Conservation (phyloP, 2,888 invertebrate genomes). For the Tenthredo mesomela region DNA sequence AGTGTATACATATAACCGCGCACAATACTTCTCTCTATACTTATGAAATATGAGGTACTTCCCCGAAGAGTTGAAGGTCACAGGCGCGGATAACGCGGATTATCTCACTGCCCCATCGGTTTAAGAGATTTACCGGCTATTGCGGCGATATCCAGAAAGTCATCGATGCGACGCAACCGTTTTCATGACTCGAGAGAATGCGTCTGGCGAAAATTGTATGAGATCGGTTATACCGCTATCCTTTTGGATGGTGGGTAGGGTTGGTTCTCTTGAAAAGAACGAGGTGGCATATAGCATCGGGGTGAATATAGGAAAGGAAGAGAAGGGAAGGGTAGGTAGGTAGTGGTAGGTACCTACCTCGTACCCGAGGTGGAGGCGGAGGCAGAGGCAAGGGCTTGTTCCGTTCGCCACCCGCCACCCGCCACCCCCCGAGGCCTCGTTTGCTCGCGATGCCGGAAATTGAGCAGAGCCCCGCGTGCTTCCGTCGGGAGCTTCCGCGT, state of each 20-base stretch:
- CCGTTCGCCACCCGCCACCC: conserved; percentile 53
- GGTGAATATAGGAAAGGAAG: neutral
- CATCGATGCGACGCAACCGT: neutral
- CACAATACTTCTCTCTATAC: neutral
- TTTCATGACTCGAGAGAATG: neutral
- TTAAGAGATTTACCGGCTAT: neutral
- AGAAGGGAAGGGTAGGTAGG: neutral
- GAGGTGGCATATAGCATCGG: neutral
- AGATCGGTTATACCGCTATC: neutral
- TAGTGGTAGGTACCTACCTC: conserved; percentile 35
- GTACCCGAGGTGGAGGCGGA: conserved; percentile 55
- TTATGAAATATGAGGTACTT: neutral
- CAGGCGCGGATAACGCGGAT: neutral
- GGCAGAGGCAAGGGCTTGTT: conserved; percentile 59
- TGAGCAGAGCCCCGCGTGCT: conserved; percentile 67
- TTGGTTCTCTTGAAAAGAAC: conserved; percentile 17
- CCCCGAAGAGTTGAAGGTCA: neutral
- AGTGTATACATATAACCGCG: neutral
- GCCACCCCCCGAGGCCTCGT: conserved; percentile 56
- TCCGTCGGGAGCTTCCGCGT: conserved; percentile 68
- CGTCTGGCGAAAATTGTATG: neutral
- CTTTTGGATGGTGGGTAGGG: neutral
- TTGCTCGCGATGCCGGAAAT: conserved; percentile 68
- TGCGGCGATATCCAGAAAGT: neutral
- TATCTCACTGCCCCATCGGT: neutral